Evolutionary conservation across 2,888 invertebrate species (phyloP).

Genomic region (Drosophila pseudotalamancana): DNA sequence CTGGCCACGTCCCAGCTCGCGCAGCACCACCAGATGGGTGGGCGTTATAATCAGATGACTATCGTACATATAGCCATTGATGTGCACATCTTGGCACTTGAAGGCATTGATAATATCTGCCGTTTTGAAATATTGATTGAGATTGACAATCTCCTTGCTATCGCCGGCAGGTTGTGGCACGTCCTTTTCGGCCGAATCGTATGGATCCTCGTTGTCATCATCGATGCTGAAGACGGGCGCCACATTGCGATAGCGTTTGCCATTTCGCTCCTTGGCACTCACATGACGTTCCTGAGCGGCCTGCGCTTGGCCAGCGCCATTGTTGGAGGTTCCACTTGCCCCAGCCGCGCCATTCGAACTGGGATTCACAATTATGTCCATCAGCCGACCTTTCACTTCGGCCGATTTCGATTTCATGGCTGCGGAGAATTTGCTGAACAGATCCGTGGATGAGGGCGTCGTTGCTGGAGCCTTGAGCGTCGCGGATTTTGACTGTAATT

Average conservation of each 20-base stretch:
- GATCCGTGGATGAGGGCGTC: slow-evolving; percentile 86
- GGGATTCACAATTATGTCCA: slow-evolving; percentile 97
- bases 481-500: slow-evolving; percentile 46
- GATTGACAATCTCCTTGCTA: slow-evolving; percentile 91
- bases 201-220: slow-evolving; percentile 89
- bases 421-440: slow-evolving; percentile 93
- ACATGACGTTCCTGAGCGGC: slow-evolving; percentile 89
- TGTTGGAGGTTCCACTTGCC: slow-evolving; percentile 12
- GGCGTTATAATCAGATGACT: slow-evolving; percentile 94
- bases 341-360: slow-evolving; percentile 52
- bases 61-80: slow-evolving; percentile 94
- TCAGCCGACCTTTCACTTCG: slow-evolving; percentile 95
- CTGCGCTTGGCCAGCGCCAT: slow-evolving; percentile 69
- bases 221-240: slow-evolving; percentile 97
- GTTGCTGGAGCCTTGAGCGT: slow-evolving; percentile 38
- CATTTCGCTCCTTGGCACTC: slow-evolving; percentile 92
- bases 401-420: slow-evolving; percentile 96
- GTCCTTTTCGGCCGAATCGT: slow-evolving; percentile 60
- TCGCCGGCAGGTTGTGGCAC: slow-evolving; percentile 86
- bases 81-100: slow-evolving; percentile 95
- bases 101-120: slow-evolving; percentile 94
- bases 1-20: slow-evolving; percentile 90
- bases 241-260: slow-evolving; percentile 95
- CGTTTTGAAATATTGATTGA: slow-evolving; percentile 92
- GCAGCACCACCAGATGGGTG: slow-evolving; percentile 93